phyloP scores from a whole-genome alignment of 2,113 vertebrate species.

The Pogonocichla stellata region DNA sequence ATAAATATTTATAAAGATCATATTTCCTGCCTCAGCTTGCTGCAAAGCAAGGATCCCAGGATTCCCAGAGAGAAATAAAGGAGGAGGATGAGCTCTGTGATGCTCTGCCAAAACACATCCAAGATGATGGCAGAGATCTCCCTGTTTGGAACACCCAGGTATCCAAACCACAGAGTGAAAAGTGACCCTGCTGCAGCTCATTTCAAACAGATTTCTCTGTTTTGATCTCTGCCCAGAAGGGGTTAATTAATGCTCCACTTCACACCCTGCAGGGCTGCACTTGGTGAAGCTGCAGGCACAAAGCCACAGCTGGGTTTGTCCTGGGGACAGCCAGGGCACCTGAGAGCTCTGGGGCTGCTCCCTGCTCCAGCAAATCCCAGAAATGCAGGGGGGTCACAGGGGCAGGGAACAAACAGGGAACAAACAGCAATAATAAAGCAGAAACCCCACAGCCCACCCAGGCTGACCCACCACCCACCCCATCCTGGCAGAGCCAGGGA shows the following conservation, averaged over 20 bases:
- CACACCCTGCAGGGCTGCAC: not conserved
- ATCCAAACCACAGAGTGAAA: not conserved
- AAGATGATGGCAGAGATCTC: not conserved
- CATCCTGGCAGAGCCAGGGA: fast-evolving
- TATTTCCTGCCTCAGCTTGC: not conserved
- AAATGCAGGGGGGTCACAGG: not conserved
- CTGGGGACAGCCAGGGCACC: fast-evolving
- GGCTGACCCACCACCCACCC: not conserved
- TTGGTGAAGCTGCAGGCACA: not conserved
- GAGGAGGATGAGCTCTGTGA: not conserved
- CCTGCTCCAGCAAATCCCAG: not conserved
- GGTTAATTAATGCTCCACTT: not conserved
- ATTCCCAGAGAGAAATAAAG: not conserved
- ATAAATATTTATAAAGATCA: slow-evolving; percentile 27
- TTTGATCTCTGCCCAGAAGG: not conserved
- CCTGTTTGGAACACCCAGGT: fast-evolving
- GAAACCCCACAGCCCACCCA: not conserved
- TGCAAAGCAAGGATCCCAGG: not conserved
- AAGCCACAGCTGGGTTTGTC: too few species aligned
- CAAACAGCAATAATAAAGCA: not conserved
- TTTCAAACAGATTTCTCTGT: not conserved
- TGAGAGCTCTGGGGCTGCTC: not conserved
- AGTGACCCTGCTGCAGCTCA: too few species aligned
- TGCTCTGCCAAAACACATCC: not conserved
- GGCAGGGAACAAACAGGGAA: not conserved